These are phyloP conservation scores for Apteryx mantelli DNA, from an alignment of 2,113 vertebrate species.

Conservation along the genomic window DNA sequence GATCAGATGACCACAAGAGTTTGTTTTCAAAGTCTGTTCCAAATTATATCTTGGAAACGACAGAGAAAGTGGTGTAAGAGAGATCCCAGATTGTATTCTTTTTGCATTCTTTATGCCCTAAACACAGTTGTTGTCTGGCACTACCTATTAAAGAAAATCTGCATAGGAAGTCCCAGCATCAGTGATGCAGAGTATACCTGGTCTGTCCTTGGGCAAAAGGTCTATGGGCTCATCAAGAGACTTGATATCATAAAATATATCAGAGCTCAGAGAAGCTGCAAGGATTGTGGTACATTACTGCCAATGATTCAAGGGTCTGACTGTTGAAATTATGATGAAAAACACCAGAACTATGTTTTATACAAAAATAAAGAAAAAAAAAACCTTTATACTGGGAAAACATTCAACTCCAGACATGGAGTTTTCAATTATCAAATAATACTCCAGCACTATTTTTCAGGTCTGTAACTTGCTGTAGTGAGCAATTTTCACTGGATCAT, in stretches of 20 bases:
- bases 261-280: not conserved
- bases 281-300: not conserved
- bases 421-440: not conserved
- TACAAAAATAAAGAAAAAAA: conserved; percentile 40
- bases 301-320: not conserved
- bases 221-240: conserved; percentile 18
- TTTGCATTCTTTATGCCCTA: not conserved
- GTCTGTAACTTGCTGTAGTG: not conserved
- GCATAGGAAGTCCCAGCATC: not conserved
- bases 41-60: conserved; percentile 50
- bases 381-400: conserved; percentile 21
- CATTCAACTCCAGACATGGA: not conserved
- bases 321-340: conserved; percentile 45
- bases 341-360: conserved; percentile 37
- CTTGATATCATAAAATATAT: not conserved
- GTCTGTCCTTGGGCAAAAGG: conserved; percentile 31
- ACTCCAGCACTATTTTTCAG: not conserved
- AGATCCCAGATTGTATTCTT: conserved; percentile 9
- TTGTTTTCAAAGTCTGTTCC: conserved; percentile 40
- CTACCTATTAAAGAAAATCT: not conserved
- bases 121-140: not conserved
- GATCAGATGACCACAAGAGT: conserved; percentile 35
- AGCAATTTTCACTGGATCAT: not conserved
- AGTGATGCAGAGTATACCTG: not conserved
- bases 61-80: not conserved